These are phyloP conservation scores for Salarias fasciatus DNA, from an alignment of 2,797 vertebrate species.

Conservation along the genomic window DNA sequence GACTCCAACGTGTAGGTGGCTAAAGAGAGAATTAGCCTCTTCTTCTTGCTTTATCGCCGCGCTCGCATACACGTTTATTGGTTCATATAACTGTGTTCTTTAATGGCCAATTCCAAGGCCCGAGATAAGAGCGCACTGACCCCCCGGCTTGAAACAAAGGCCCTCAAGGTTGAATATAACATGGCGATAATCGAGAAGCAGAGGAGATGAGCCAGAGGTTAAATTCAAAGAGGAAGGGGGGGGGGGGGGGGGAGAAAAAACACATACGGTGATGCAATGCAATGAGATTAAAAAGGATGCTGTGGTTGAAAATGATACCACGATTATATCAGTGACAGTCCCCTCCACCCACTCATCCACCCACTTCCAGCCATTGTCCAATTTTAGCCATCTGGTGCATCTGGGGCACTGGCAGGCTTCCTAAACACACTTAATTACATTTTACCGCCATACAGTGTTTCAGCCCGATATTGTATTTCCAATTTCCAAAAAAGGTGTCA, in stretches of 20 bases:
- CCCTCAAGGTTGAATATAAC: conserved; percentile 67
- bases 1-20: conserved; percentile 43
- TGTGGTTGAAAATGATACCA: conserved; percentile 58
- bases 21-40: conserved; percentile 48
- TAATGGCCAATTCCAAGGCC: conserved; percentile 63
- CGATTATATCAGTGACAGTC: conserved; percentile 42
- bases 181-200: conserved; percentile 27
- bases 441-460: conserved; percentile 54
- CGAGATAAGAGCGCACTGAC: conserved; percentile 58
- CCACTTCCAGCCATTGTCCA: conserved; percentile 11
- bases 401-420: conserved; percentile 8
- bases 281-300: conserved; percentile 39
- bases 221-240: conserved; percentile 27
- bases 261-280: conserved; percentile 16
- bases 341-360: conserved; percentile 4
- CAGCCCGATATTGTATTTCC: conserved; percentile 53
- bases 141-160: conserved; percentile 58
- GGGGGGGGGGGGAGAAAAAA: no score
- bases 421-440: conserved; percentile 37
- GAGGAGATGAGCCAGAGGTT: conserved; percentile 37
- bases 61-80: conserved; percentile 55
- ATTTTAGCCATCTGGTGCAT: conserved; percentile 47
- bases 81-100: conserved; percentile 65
- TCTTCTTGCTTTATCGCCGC: conserved; percentile 47
- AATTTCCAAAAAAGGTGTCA: conserved; percentile 58